A percentile compares a stretch with the other conserved stretches of the same genome.
phyloP scores from a whole-genome alignment of 2,888 invertebrate species.

The Cotesia congregata region DNA sequence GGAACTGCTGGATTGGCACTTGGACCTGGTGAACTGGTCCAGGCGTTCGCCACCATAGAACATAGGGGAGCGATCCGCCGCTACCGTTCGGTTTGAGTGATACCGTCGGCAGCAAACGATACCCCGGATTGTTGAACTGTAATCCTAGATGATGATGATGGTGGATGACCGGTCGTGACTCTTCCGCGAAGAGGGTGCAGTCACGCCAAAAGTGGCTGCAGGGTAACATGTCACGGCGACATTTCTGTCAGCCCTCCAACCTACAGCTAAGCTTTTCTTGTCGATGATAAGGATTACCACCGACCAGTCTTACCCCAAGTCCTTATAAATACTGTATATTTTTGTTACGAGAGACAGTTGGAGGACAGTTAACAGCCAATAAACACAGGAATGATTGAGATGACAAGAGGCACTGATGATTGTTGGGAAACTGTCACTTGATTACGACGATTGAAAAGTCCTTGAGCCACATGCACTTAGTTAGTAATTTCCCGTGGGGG shows the following conservation, averaged over 20 bases:
- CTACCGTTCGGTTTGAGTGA: constrained; percentile 54
- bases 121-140: constrained; percentile 47
- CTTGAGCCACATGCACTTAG: constrained; percentile 1
- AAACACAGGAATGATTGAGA: neutral
- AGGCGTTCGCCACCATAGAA: constrained; percentile 61
- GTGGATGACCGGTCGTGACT: constrained; percentile 41
- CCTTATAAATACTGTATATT: neutral
- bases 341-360: too few species aligned
- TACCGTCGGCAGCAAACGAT: constrained; percentile 55
- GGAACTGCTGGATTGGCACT: constrained; percentile 46
- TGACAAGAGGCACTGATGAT: constrained; percentile 2
- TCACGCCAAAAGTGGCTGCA: constrained; percentile 63
- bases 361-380: neutral
- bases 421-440: neutral
- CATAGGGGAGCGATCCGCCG: constrained; percentile 57
- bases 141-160: constrained; percentile 41
- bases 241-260: constrained; percentile 51
- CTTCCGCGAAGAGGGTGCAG: constrained; percentile 58
- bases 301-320: neutral
- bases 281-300: neutral
- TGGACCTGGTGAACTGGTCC: constrained; percentile 49
- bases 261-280: neutral
- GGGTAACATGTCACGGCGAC: constrained; percentile 67
- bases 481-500: constrained; percentile 32
- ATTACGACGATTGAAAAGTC: neutral